Evolutionary conservation across 2,797 vertebrate species (phyloP), one percentile per base, ranked within the genome.

Genomic region (Oreortyx pictus): DNA sequence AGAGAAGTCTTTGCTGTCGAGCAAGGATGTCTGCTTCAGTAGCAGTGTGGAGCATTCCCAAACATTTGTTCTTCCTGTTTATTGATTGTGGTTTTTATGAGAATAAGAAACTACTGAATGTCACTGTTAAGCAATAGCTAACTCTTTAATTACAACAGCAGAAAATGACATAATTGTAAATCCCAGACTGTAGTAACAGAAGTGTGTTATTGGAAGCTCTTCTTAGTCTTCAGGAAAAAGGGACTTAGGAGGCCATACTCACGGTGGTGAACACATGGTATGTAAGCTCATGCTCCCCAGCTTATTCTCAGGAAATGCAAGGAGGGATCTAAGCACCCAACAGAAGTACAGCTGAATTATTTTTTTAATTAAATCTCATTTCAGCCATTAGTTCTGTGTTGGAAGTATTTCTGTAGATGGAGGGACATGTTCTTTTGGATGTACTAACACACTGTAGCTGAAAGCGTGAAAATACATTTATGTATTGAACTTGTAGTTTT

Each of bases 91-190:
- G 59, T 93, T 94, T 79, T 73, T 52, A 76, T 91, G 44, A 89
- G 77, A 76, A 27, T 67, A 86, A 75, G 44, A 73, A 93, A 22
- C n/a, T 84, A 19, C 22, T 60, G 25, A 79, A 62, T 91, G 43
- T 57, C 37, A 44, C 27, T 64, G 11, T 64, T 80, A 46, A 50
- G 31, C 33, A 67, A 9, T 65, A 86, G 54, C 12, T 67, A 52
- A 66, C 35, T 84, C 80, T n/a, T 78, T 70, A 86, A 93, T 93
- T 86, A 60, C 37, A 62, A 43, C 41, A 77, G 22, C 6, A 67
- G 49, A 70, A 67, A 64, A 20, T 16, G 1, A 18, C 10, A 2
- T 23, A 39, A 52, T 62, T 62, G 14, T 70, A 49, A 11, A 23
- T 84, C 33, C 88, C 8, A 8, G 75, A 35, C 41, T 79, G 2